Percentiles rank a stretch among this genome's conserved stretches.
Conservation (phyloP, 2,113 vertebrate species). For the Scolopax mira region DNA sequence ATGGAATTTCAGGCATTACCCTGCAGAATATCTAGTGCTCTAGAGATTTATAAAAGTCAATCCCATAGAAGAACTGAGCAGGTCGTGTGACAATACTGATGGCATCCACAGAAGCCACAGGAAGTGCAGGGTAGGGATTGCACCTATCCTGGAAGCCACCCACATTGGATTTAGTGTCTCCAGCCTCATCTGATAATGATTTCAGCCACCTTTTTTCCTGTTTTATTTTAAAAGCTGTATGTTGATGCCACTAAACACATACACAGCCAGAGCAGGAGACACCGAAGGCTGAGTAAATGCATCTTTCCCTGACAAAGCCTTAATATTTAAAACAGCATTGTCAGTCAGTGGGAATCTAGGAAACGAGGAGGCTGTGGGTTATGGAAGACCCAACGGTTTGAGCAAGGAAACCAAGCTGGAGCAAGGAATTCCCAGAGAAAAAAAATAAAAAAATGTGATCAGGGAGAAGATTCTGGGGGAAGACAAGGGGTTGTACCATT, state of each 20-base stretch:
- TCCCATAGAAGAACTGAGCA: neutral
- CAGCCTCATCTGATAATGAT: neutral
- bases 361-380: neutral
- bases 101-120: neutral
- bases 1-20: neutral
- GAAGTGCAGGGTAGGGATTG: neutral
- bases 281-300: neutral
- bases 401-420: neutral
- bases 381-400: neutral
- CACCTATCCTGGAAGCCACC: neutral
- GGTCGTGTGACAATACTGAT: neutral
- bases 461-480: neutral
- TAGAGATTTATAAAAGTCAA: neutral
- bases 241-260: neutral
- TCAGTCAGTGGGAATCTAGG: neutral
- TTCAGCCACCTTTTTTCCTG: neutral
- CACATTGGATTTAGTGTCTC: neutral
- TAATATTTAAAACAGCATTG: neutral
- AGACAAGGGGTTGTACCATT: neutral
- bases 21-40: neutral
- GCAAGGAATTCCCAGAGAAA: neutral
- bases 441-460: neutral
- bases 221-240: neutral
- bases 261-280: neutral
- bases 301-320: neutral